phyloP scores from a whole-genome alignment of 2,797 vertebrate genomes.

The Silurus aristotelis region DNA sequence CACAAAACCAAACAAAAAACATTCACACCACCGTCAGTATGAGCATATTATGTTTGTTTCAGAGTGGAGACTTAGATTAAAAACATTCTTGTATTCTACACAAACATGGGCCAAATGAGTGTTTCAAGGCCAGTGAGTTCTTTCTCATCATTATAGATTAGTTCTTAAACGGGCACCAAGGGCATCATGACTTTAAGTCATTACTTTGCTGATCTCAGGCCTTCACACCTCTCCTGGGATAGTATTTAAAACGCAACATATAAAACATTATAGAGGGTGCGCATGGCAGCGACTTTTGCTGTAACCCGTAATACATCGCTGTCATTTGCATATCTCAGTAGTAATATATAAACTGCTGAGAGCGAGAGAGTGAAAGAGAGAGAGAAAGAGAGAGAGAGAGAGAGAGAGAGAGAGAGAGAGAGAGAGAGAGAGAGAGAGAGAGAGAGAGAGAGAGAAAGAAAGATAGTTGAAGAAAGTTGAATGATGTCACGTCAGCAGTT shows the following conservation, averaged over 20 bases:
- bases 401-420: not conserved
- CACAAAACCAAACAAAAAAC: not conserved
- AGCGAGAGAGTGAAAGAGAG: not conserved
- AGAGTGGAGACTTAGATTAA: not conserved
- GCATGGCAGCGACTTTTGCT: not conserved
- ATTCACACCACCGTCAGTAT: not conserved
- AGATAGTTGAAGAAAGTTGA: not conserved
- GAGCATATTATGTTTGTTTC: not conserved
- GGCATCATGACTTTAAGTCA: not conserved
- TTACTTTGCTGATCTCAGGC: slow-evolving; percentile 35
- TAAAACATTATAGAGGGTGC: slow-evolving; percentile 28
- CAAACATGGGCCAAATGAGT: not conserved
- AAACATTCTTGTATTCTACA: not conserved
- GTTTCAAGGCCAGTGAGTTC: not conserved
- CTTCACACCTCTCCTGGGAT: slow-evolving; percentile 14
- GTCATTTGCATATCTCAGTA: slow-evolving; percentile 35
- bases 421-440: not conserved
- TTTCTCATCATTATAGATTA: not conserved
- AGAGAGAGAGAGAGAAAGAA: not conserved
- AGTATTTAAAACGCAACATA: slow-evolving; percentile 6
- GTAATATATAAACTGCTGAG: slow-evolving; percentile 35
- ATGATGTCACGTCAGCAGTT: slow-evolving; percentile 39
- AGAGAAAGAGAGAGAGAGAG: not conserved
- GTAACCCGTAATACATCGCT: slow-evolving; percentile 6
- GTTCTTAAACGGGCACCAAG: not conserved